These are phyloP conservation scores for Medauroidea extradentata DNA, from an alignment of 1,140 invertebrate species.

Conservation along the genomic window DNA sequence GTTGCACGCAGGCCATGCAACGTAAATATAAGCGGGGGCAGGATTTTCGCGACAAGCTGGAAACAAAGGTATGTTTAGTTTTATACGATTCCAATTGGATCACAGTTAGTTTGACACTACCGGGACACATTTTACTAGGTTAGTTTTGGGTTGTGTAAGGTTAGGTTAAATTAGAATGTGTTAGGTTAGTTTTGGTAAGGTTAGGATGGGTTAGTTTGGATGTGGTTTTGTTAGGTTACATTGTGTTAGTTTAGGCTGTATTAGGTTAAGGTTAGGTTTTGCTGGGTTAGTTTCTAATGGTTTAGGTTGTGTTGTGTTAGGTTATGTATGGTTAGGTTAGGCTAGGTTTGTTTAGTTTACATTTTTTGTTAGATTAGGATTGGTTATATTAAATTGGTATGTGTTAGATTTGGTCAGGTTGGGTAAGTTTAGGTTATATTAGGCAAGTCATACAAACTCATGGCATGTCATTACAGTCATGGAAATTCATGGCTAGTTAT, in stretches of 20 bases:
- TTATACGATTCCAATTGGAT: too few relatives aligned
- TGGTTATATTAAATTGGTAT: not conserved
- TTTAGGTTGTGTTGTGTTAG: conserved; percentile 22
- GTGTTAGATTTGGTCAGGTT: not conserved
- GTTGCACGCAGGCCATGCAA: too few relatives aligned
- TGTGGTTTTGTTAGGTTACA: conserved; percentile 17
- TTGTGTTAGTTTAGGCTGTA: conserved; percentile 13
- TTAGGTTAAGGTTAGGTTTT: conserved; percentile 16
- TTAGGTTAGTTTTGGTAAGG: conserved; percentile 6
- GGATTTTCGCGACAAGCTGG: too few relatives aligned
- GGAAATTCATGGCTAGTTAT: too few relatives aligned
- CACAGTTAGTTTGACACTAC: too few relatives aligned
- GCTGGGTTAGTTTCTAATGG: conserved; percentile 16
- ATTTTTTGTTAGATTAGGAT: conserved; percentile 5
- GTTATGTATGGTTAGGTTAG: conserved; percentile 26
- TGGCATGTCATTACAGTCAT: too few relatives aligned
- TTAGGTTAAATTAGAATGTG: conserved; percentile 14
- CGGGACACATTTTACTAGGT: too few relatives aligned
- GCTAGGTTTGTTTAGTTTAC: too few relatives aligned
- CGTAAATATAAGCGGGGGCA: too few relatives aligned
- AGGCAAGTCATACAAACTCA: too few relatives aligned
- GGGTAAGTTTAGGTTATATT: conserved; percentile 11
- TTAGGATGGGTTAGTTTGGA: conserved; percentile 14
- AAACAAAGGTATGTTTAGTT: too few relatives aligned
- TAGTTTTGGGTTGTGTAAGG: conserved; percentile 18